phyloP scores from a whole-genome alignment of 1,140 invertebrate genomes.

The Anoplophora glabripennis region DNA sequence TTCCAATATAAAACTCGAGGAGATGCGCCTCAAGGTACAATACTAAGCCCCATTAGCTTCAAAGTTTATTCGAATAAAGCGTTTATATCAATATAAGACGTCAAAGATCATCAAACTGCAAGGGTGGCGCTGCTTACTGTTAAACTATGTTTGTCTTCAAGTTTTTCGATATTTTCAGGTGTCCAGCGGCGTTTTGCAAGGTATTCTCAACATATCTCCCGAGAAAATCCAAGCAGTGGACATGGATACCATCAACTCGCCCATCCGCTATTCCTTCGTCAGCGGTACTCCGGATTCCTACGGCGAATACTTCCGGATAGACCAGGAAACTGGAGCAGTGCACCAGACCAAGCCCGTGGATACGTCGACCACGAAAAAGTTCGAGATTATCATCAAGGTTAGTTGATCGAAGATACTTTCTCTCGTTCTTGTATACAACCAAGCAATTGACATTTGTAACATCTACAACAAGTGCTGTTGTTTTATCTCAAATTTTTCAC shows the following conservation, averaged over 20 bases:
- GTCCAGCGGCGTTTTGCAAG: slow-evolving; percentile 75
- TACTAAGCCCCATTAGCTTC: too few relatives aligned
- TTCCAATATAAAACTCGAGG: too few relatives aligned
- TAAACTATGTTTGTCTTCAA: too few relatives aligned
- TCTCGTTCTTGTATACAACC: too few relatives aligned
- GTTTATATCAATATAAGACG: too few relatives aligned
- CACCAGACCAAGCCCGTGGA: slow-evolving; percentile 78
- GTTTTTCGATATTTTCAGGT: slow-evolving; percentile 54
- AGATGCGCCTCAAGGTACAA: too few relatives aligned
- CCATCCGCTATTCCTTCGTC: slow-evolving; percentile 77
- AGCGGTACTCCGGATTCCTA: slow-evolving; percentile 74
- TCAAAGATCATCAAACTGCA: too few relatives aligned
- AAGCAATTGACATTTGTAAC: too few relatives aligned
- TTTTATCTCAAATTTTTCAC: too few relatives aligned
- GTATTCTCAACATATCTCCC: slow-evolving; percentile 77
- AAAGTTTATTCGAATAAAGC: too few relatives aligned
- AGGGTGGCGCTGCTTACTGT: too few relatives aligned
- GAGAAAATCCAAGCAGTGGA: slow-evolving; percentile 86
- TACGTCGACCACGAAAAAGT: slow-evolving; percentile 64
- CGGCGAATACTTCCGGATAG: slow-evolving; percentile 79
- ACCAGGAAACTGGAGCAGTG: slow-evolving; percentile 73
- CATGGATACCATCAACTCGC: slow-evolving; percentile 80
- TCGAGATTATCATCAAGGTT: slow-evolving; percentile 69
- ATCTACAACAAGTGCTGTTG: too few relatives aligned
- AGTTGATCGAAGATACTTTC: slow-evolving; percentile 1